Base-by-base conservation (phyloP, 1,140 invertebrate genomes). In the Mactra quadrangularis region DNA sequence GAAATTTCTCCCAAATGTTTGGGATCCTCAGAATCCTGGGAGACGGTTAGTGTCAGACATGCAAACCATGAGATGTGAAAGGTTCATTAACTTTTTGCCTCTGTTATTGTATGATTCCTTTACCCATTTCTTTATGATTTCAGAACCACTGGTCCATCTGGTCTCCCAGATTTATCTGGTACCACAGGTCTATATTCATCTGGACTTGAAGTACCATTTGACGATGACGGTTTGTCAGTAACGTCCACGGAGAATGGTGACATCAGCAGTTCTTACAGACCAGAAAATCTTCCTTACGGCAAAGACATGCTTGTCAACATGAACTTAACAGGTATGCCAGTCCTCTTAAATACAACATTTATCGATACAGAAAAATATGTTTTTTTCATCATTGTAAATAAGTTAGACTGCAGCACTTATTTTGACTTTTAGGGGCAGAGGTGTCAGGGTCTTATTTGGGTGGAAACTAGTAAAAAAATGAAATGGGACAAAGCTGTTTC, bases 161-260 rank as follows among this genome's bases (percentile, higher is more conserved):
- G 70, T 3, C n/a, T 81, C 38, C 64, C 64, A 50, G 77, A 71
- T 62, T 33, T 70, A 25, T 81, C 77, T 3, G 77, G 64, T 22
- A 71, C 64, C 17, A 81, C 77, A 45, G 66, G 64, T 53, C 77
- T 71, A 38, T 81, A 60, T 45, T 33, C 31, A 15, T 68, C 76
- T n/a, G 87, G 82, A 33, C 35, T 86, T 35, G 83, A 83, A 33
- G 64, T 83, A 41, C 84, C 85, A 2, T 74, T 78, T 60, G 91
- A 91, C 77, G 91, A 92, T 85, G 91, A 92, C 77, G 85, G 85
- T 15, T 85, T 92, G 22, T 91, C 90, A 22, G 88, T 89, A 74
- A 90, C 91, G 33, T 90, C 89, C 3, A 91, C 90, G 33, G 91
- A 92, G 71, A 88, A 89, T 22, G 84, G 82, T 25, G 87, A 86